These are phyloP conservation scores for Drosophila jambulina DNA, from an alignment of 1,140 invertebrate genomes.

Conservation along the genomic window DNA sequence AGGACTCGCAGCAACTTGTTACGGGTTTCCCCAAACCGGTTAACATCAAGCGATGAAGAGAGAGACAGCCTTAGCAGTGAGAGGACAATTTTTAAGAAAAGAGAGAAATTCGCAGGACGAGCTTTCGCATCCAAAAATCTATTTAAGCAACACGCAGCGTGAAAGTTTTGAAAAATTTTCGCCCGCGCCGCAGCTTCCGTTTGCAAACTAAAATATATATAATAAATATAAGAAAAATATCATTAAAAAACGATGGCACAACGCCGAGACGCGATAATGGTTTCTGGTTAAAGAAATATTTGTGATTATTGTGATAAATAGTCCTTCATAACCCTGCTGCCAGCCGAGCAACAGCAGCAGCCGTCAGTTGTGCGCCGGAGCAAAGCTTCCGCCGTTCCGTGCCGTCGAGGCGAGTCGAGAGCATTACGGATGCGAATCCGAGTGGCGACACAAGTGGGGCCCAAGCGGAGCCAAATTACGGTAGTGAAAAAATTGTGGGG, in stretches of 20 bases:
- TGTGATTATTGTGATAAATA: conserved; percentile 23
- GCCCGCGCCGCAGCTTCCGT: conserved; percentile 29
- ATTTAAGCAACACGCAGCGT: conserved; percentile 35
- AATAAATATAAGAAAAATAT: background rate
- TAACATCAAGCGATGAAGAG: background rate
- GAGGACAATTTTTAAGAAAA: conserved; percentile 4
- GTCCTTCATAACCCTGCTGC: conserved; percentile 53
- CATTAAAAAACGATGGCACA: background rate
- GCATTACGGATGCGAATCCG: conserved; percentile 56
- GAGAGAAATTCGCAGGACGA: conserved; percentile 9
- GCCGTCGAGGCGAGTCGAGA: conserved; percentile 68
- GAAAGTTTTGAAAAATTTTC: conserved; percentile 29
- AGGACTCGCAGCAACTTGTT: conserved; percentile 14
- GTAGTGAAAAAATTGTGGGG: conserved; percentile 69
- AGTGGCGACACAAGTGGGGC: conserved; percentile 41
- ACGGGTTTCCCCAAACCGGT: conserved; percentile 6
- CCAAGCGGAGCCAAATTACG: conserved; percentile 56
- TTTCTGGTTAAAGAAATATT: conserved; percentile 6
- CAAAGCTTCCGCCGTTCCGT: conserved; percentile 53
- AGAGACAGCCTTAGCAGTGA: background rate
- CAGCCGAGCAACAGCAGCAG: conserved; percentile 48
- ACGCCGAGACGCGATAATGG: conserved; percentile 4
- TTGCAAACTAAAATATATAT: background rate
- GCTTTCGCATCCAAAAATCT: conserved; percentile 33
- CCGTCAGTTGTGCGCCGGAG: conserved; percentile 73